Base-by-base conservation (phyloP, 2,797 vertebrate genomes). In the Phaenicophaeus curvirostris region DNA sequence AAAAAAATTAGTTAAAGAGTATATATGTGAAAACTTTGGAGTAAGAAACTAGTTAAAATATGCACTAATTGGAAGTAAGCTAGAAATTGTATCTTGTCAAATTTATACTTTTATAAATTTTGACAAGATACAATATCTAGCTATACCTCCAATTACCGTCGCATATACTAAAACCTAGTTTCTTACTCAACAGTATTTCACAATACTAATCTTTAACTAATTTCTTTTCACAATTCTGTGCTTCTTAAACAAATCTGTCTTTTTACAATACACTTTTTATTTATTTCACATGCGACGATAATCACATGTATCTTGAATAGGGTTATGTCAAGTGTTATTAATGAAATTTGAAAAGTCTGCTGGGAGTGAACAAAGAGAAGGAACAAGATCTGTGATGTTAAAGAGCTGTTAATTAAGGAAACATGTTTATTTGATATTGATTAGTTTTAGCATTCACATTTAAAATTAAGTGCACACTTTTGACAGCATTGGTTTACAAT, bases 331-430 rank as follows among this genome's bases (percentile, higher is more conserved):
- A 96, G 90, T 81, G 74, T 58, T 95, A 89, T 96, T 96, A 93
- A 96, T 63, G 87, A 95, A 94, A 94, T 88, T 35, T 81, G 54
- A 90, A 94, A 95, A 89, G 63, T 95, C 95, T 94, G 78, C 53
- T 87, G 96, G 88, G 91, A 97, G 91, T 84, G 69, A 79, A 86
- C 55, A 57, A 90, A 84, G 78, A 94, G 72, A 44, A 94, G 69
- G 94, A 91, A 93, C 23, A 94, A 44, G 57, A 48, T 72, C 73
- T 65, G 71, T 65, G 85, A 92, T 95, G 88, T 93, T 96, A 94
- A 96, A 94, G 79, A 92, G 76, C 71, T 93, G 74, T 84, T 97
- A 96, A 95, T 93, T 90, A 97, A 94, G 93, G 96, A 93, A 97
- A 93, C 62, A 81, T 46, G 50, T 84, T 96, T 92, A 96, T 93